Percentiles rank a stretch among this genome's conserved stretches.
phyloP scores from a whole-genome alignment of 2,888 invertebrate species.

The Tholera decimalis region DNA sequence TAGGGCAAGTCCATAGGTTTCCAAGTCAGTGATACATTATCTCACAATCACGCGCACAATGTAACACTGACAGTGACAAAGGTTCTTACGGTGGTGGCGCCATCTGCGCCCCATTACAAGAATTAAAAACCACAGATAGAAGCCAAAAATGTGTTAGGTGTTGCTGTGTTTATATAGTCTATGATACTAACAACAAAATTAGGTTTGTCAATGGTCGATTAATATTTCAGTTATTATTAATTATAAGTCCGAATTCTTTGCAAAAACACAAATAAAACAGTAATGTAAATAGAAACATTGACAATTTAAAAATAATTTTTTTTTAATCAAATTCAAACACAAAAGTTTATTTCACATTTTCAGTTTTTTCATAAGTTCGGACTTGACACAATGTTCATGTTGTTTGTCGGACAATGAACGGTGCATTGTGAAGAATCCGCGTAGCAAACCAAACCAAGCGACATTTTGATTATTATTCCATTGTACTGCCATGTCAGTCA shows the following conservation, averaged over 20 bases:
- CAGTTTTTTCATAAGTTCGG: slow-evolving; percentile 49
- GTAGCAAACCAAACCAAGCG: slow-evolving; percentile 80
- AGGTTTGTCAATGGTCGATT: slow-evolving; percentile 24
- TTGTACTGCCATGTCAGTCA: slow-evolving; percentile 87
- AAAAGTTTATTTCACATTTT: slow-evolving; percentile 48
- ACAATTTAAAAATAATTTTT: neutral
- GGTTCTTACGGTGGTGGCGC: too few relatives aligned
- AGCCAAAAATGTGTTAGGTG: too few relatives aligned
- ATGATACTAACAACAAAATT: too few relatives aligned
- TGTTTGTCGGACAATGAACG: slow-evolving; percentile 82
- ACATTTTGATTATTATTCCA: slow-evolving; percentile 88
- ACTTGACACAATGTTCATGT: slow-evolving; percentile 69
- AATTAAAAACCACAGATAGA: too few relatives aligned
- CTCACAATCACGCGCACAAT: too few relatives aligned
- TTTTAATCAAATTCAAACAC: neutral
- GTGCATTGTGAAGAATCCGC: slow-evolving; percentile 79
- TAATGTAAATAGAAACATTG: neutral
- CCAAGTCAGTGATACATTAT: too few relatives aligned
- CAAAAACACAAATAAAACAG: neutral
- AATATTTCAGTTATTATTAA: too few relatives aligned
- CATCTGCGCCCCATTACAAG: too few relatives aligned
- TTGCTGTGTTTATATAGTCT: too few relatives aligned
- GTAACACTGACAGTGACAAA: too few relatives aligned
- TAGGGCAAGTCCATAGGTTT: too few relatives aligned
- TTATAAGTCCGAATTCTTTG: too few relatives aligned